Evolutionary conservation across 2,888 invertebrate genomes (phyloP), one percentile per base, ranked within the genome.

Genomic region (Schizotus pectinicornis): DNA sequence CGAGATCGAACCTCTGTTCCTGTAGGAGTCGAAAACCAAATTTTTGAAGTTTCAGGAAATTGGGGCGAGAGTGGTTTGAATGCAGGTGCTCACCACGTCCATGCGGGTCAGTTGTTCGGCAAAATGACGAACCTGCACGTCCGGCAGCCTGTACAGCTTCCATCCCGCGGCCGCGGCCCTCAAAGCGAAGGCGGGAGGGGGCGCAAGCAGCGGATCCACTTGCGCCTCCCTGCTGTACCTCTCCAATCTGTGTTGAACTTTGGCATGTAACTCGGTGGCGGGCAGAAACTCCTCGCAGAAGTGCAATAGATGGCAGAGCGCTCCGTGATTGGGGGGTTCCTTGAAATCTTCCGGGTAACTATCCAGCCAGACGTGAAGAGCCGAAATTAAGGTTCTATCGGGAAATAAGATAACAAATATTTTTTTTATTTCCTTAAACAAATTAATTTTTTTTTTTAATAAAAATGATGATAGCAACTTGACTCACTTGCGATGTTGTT

Each of bases 41-140:
- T n/a, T n/a, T n/a, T n/a, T n/a, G n/a, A n/a, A n/a, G n/a, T n/a
- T n/a, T n/a, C n/a, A n/a, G n/a, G n/a, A n/a, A n/a, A n/a, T n/a
- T n/a, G n/a, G n/a, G n/a, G n/a, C n/a, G n/a, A n/a, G n/a, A n/a
- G n/a, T n/a, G n/a, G n/a, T n/a, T n/a, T n/a, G n/a, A n/a, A n/a
- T n/a, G n/a, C n/a, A n/a, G n/a, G 22, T 22, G 22, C 82, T 81
- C 78, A 89, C 89, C 84, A 94, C 93, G 82, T 99, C 98, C 90
- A 96, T 95, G 70, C 94, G 88, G 30, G 98, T 99, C 69, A 99
- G 86, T 81, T 99, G 98, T 79, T 98, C 95, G 67, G 99, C 99
- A 82, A 98, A 95, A 79, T 92, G 94, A 30, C 91, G 87, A 72
- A 92, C 92, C 56, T 93, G 91, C 68, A 94, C 89, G 77, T 92